Conservation (phyloP, 2,113 vertebrate genomes). For the Aramus guarauna region DNA sequence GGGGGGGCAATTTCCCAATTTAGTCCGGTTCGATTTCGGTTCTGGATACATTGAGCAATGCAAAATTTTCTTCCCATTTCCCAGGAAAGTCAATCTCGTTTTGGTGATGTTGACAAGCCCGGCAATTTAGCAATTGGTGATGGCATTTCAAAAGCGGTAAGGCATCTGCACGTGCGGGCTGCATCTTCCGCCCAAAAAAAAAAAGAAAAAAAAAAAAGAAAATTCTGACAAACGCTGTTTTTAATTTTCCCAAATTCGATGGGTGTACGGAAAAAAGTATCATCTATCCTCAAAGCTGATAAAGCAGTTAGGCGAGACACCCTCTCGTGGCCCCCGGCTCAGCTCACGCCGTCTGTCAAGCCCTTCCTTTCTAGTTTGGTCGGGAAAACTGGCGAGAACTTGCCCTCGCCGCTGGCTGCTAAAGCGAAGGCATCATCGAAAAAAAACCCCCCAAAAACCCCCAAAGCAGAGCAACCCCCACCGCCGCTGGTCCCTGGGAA, state of each 20-base stretch:
- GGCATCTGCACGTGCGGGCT: conserved; percentile 34
- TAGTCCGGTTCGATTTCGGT: not conserved
- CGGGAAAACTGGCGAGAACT: too few species aligned
- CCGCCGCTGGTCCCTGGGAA: too few species aligned
- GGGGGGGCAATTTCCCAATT: conserved; percentile 16
- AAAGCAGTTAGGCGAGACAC: conserved; percentile 52
- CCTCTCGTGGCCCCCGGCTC: not conserved
- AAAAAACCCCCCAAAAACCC: too few species aligned
- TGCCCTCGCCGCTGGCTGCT: too few species aligned
- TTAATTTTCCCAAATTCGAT: not conserved
- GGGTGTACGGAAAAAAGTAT: conserved; percentile 24
- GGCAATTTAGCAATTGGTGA: not conserved
- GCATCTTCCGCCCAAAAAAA: not conserved
- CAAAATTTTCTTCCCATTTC: not conserved
- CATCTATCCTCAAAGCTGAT: conserved; percentile 65
- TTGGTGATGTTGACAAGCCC: conserved; percentile 10
- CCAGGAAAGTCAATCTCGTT: not conserved
- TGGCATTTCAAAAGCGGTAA: not conserved
- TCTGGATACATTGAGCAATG: not conserved
- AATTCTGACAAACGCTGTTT: not conserved
- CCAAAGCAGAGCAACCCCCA: too few species aligned
- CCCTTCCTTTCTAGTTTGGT: rapidly evolving
- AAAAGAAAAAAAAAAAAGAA: not conserved
- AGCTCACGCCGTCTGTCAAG: rapidly evolving
- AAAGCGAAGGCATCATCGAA: too few species aligned